Percentiles rank a stretch among this genome's conserved stretches.
Evolutionary conservation across 23 tunicate species (phyloP).

Genomic region (Phallusia fumigata): DNA sequence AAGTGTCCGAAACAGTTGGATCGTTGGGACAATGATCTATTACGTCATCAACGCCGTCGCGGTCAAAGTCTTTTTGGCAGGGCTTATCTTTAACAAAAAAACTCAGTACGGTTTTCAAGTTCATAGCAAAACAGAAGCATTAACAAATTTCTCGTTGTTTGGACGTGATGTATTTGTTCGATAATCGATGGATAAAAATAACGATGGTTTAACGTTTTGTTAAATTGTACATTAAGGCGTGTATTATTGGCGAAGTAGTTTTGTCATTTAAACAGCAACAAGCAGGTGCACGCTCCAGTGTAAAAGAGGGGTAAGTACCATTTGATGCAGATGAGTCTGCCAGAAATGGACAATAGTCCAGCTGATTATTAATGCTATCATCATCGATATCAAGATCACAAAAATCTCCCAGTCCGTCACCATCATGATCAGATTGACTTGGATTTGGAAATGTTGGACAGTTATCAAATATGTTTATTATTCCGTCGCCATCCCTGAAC

Average conservation of each 20-base stretch:
- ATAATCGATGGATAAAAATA: too few relatives aligned
- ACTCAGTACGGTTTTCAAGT: too few relatives aligned
- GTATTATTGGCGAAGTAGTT: too few relatives aligned
- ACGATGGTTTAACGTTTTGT: too few relatives aligned
- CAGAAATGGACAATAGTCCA: constrained; percentile 24
- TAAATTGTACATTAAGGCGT: too few relatives aligned
- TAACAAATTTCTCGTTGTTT: background rate
- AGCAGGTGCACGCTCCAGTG: background rate
- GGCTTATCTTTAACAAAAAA: constrained; percentile 7
- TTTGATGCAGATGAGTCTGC: background rate
- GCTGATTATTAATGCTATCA: constrained; percentile 6
- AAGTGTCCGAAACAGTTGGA: constrained; percentile 15
- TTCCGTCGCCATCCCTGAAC: constrained; percentile 37
- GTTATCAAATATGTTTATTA: constrained; percentile 45
- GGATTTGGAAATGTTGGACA: constrained; percentile 51
- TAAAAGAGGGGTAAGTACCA: background rate
- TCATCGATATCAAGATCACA: constrained; percentile 23
- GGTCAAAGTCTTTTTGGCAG: constrained; percentile 23
- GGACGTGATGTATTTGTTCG: too few relatives aligned
- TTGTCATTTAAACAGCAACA: background rate
- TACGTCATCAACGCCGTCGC: constrained; percentile 17
- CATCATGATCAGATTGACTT: constrained; percentile 29
- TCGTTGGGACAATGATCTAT: constrained; percentile 19
- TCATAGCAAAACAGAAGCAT: background rate
- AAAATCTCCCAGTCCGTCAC: constrained; percentile 24